Evolutionary conservation across 2,797 vertebrate species (phyloP).

Genomic region (Rhynchotus rufescens): DNA sequence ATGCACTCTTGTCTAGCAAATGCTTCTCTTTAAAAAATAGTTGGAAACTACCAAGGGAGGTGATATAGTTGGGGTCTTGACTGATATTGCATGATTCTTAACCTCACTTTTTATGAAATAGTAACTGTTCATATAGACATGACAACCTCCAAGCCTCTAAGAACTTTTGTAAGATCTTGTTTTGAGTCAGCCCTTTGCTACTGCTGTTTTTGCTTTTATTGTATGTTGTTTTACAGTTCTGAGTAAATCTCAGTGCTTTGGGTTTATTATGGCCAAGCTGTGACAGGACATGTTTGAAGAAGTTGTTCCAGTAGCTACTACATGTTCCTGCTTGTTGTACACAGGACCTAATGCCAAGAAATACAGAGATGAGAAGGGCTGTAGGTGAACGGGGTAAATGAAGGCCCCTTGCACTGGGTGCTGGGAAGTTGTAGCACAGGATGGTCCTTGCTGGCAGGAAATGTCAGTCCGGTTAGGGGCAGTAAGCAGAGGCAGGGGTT

Average conservation of each 20-base stretch:
- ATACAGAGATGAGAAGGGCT: not conserved
- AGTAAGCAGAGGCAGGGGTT: not conserved
- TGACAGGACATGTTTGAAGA: not conserved
- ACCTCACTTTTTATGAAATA: conserved; percentile 20
- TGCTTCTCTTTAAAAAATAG: not conserved
- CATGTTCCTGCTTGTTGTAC: not conserved
- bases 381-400: not conserved
- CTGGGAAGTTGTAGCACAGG: not conserved
- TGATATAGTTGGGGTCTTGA: conserved; percentile 24
- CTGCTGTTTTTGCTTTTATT: rapidly evolving
- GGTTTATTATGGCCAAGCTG: not conserved
- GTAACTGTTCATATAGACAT: not conserved
- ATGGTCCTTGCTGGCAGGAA: not conserved
- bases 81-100: not conserved
- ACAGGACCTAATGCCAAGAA: too few relatives aligned
- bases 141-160: conserved; percentile 4
- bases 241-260: not conserved
- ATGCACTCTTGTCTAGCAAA: conserved; percentile 32
- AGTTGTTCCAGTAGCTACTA: not conserved
- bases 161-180: not conserved
- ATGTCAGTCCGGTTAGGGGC: not conserved
- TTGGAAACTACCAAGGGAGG: conserved; percentile 48
- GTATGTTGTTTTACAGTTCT: not conserved
- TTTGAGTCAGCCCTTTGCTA: not conserved
- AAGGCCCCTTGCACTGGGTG: not conserved